Conservation (phyloP, 2,888 invertebrate species). For the Cheiracanthium punctorium region DNA sequence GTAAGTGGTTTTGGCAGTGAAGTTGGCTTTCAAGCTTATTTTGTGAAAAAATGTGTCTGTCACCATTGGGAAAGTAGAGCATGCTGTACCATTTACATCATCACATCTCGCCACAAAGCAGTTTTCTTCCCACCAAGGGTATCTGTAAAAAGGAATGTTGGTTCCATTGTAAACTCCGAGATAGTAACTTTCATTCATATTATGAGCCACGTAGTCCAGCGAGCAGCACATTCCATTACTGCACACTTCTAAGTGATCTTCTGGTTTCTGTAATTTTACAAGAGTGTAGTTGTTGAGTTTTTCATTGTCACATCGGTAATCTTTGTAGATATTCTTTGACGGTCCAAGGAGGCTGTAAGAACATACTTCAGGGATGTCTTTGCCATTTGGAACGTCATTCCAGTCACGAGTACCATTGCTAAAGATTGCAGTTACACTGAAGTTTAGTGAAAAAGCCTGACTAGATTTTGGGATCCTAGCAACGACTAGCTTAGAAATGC, state of each 20-base stretch:
- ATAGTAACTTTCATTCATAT: slow-evolving; percentile 25
- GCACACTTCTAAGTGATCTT: slow-evolving; percentile 36
- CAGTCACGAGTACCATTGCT: neutral
- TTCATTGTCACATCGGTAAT: slow-evolving; percentile 10
- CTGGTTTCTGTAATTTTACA: neutral
- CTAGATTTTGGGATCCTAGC: slow-evolving; percentile 23
- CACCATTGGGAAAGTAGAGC: slow-evolving; percentile 13
- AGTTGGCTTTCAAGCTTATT: slow-evolving; percentile 18
- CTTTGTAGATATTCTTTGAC: neutral
- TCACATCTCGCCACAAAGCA: slow-evolving; percentile 41
- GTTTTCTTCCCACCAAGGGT: slow-evolving; percentile 24
- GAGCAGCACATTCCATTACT: slow-evolving; percentile 64
- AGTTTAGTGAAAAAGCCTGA: neutral
- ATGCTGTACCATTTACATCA: neutral
- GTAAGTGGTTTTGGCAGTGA: slow-evolving; percentile 21
- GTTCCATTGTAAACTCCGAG: slow-evolving; percentile 47
- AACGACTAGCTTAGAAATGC: slow-evolving; percentile 52
- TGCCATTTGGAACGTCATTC: slow-evolving; percentile 22
- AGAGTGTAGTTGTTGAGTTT: slow-evolving; percentile 34
- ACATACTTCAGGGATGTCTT: slow-evolving; percentile 35
- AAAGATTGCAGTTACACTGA: slow-evolving; percentile 1
- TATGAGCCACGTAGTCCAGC: slow-evolving; percentile 35
- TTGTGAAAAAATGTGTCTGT: slow-evolving; percentile 24
- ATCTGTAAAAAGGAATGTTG: neutral
- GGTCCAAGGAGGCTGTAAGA: neutral